Percentiles rank a stretch among this genome's conserved stretches.
Evolutionary conservation across 2,113 vertebrate species (phyloP).

Genomic region (Pangasianodon hypophthalmus): DNA sequence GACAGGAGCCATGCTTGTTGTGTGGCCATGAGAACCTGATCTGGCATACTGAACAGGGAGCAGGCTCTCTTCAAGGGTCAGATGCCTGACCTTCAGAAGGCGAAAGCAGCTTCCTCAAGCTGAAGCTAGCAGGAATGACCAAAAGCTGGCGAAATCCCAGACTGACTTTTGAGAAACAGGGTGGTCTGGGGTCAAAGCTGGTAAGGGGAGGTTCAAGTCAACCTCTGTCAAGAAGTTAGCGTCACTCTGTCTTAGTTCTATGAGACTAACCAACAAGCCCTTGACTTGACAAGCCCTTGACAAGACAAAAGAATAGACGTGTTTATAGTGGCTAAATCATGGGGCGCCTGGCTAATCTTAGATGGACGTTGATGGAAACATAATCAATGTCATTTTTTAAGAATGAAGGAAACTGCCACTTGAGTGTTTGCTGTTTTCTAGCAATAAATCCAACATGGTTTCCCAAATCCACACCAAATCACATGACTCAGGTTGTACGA

Average conservation of each 20-base stretch:
- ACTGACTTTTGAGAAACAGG: slow-evolving; percentile 56
- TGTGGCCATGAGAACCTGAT: slow-evolving; percentile 33
- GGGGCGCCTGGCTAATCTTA: neutral
- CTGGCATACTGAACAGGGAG: slow-evolving; percentile 53
- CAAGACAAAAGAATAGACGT: slow-evolving; percentile 37
- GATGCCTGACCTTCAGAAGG: slow-evolving; percentile 57
- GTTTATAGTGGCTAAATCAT: slow-evolving; percentile 15
- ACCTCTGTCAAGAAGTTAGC: slow-evolving; percentile 20
- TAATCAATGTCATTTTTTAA: neutral
- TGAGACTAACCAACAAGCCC: slow-evolving; percentile 29
- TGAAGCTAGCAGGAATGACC: slow-evolving; percentile 63
- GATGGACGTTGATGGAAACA: neutral
- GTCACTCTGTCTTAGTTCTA: slow-evolving; percentile 29
- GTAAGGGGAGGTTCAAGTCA: slow-evolving; percentile 38
- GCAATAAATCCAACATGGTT: neutral
- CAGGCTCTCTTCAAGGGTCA: slow-evolving; percentile 61
- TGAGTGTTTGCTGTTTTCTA: neutral
- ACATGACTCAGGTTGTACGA: neutral
- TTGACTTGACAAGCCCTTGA: slow-evolving; percentile 42
- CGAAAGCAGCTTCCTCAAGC: slow-evolving; percentile 59
- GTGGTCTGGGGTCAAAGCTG: slow-evolving; percentile 50
- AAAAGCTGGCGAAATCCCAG: slow-evolving; percentile 63
- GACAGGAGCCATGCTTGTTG: slow-evolving; percentile 12
- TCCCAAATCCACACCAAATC: neutral
- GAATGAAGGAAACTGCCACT: neutral